Evolutionary conservation across 1,140 invertebrate species (phyloP).

Genomic region (Acromyrmex charruanus): DNA sequence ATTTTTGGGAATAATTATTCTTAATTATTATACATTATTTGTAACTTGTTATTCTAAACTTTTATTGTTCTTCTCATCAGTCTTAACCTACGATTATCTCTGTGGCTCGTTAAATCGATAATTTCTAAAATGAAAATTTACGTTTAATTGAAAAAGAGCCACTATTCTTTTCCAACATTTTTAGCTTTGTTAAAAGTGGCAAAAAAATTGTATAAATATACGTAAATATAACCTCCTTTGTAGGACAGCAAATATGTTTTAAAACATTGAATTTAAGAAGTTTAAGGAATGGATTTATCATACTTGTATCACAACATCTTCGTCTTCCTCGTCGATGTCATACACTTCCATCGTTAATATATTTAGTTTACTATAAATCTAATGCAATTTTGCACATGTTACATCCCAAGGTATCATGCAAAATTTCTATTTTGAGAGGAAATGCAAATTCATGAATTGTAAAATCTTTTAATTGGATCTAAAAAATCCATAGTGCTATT

Average conservation of each 20-base stretch:
- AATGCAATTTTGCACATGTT: not conserved
- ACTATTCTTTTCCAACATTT: not conserved
- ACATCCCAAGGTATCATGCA: too few relatives aligned
- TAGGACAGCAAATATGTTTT: not conserved
- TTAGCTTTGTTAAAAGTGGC: conserved; percentile 24
- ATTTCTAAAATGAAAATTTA: not conserved
- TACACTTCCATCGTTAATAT: conserved; percentile 11
- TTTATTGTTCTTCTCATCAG: not conserved
- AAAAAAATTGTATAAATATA: not conserved
- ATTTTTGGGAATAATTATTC: not conserved
- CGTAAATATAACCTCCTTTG: conserved; percentile 34
- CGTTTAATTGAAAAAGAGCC: not conserved
- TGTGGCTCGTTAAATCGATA: not conserved
- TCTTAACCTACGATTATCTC: not conserved
- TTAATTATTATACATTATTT: conserved; percentile 1
- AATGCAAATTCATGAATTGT: not conserved
- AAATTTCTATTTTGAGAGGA: too few relatives aligned
- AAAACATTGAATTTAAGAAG: not conserved
- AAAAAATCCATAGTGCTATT: not conserved
- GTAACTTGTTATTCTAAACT: not conserved
- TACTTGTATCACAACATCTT: conserved; percentile 80
- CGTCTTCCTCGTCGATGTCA: conserved; percentile 70
- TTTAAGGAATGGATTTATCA: not conserved
- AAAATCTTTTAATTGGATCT: not conserved
- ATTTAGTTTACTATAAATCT: conserved; percentile 25